Percentiles rank a stretch among this genome's conserved stretches.
phyloP scores from a whole-genome alignment of 2,113 vertebrate species.

The Ailurus styani region DNA sequence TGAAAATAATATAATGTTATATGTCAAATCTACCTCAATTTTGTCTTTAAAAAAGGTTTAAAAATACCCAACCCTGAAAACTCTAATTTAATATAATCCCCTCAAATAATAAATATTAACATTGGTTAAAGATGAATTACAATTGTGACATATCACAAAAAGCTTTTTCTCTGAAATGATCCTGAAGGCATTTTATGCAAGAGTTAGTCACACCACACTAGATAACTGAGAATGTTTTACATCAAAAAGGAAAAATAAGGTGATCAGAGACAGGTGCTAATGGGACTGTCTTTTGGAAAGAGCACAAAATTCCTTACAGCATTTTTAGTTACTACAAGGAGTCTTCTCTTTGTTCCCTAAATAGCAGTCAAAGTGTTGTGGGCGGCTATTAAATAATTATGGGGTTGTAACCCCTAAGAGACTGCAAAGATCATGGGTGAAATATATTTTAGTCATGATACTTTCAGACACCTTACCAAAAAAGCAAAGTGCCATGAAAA shows the following conservation, averaged over 20 bases:
- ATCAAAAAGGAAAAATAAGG: slow-evolving; percentile 1
- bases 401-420: not conserved
- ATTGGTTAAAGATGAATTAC: slow-evolving; percentile 3
- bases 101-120: slow-evolving; percentile 20
- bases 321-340: slow-evolving; percentile 34
- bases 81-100: not conserved
- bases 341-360: slow-evolving; percentile 31
- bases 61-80: slow-evolving; percentile 1
- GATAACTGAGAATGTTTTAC: not conserved
- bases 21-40: not conserved
- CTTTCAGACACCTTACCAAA: slow-evolving; percentile 17
- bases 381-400: slow-evolving; percentile 33
- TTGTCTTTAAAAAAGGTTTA: not conserved
- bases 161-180: slow-evolving; percentile 8
- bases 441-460: slow-evolving; percentile 28
- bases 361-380: not conserved
- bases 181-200: slow-evolving; percentile 33
- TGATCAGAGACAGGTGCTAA: not conserved
- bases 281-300: slow-evolving; percentile 15
- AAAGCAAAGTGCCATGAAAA: slow-evolving; percentile 36
- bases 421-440: slow-evolving; percentile 17
- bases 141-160: slow-evolving; percentile 26
- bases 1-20: not conserved
- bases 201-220: not conserved
- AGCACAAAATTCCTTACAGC: not conserved